phyloP scores from a whole-genome alignment of 2,113 vertebrate genomes.

The Sphaerodactylus townsendi region DNA sequence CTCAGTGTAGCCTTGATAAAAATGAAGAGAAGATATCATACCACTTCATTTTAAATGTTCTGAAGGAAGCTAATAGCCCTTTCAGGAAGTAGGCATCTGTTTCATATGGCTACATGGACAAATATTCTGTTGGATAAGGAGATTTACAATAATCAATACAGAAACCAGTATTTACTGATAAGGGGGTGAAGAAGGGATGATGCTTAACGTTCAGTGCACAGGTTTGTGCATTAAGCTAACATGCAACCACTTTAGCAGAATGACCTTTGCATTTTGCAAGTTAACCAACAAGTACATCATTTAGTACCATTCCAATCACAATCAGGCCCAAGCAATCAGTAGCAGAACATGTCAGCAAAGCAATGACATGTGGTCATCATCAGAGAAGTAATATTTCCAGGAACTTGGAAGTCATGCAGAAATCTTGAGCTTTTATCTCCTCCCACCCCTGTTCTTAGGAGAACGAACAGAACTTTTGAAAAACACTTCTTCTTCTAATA shows the following conservation, averaged over 20 bases:
- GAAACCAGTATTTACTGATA: constrained; percentile 19
- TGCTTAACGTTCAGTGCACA: constrained; percentile 30
- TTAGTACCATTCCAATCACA: background rate
- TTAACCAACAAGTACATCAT: constrained; percentile 12
- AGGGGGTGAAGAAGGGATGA: constrained; percentile 20
- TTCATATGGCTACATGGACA: background rate
- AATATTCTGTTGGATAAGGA: constrained; percentile 25
- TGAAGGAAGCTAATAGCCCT: constrained; percentile 6
- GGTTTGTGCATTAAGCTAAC: constrained; percentile 27
- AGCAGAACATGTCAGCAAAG: background rate
- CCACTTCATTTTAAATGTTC: constrained; percentile 18
- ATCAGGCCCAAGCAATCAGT: background rate
- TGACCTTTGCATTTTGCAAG: background rate
- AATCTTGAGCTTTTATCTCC: too few species aligned
- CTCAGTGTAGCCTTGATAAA: constrained; percentile 42
- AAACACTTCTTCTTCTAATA: too few species aligned
- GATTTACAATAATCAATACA: constrained; percentile 1
- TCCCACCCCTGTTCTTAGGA: too few species aligned
- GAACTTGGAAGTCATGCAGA: too few species aligned
- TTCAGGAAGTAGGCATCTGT: constrained; percentile 5
- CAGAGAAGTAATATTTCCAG: background rate
- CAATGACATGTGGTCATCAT: background rate
- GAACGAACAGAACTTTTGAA: too few species aligned
- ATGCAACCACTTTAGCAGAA: constrained; percentile 6
- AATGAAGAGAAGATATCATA: too few species aligned